Evolutionary conservation across 2,797 vertebrate genomes (phyloP).

Genomic region (Spinus olivaceus): DNA sequence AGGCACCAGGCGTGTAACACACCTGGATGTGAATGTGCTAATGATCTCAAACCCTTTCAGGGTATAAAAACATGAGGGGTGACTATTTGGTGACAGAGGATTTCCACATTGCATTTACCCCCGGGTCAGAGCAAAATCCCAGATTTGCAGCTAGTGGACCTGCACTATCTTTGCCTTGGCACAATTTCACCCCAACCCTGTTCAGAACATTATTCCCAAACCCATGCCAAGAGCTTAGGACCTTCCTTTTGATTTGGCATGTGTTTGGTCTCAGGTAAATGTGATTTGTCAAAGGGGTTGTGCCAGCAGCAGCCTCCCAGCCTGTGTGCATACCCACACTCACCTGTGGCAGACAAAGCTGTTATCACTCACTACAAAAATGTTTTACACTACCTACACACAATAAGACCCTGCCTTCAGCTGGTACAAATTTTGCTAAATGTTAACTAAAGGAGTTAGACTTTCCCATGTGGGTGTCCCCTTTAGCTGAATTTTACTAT

Average conservation of each 20-base stretch:
- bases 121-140: background rate
- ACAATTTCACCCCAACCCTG: rapidly evolving
- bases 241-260: background rate
- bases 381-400: background rate
- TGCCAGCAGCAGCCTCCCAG: background rate
- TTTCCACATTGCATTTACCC: background rate
- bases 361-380: background rate
- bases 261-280: background rate
- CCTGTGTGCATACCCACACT: background rate
- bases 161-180: background rate
- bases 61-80: background rate
- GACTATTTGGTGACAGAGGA: background rate
- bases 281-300: background rate
- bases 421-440: background rate
- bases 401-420: background rate
- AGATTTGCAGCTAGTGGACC: background rate
- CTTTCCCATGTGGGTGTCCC: background rate
- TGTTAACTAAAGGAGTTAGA: background rate
- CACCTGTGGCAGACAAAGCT: background rate
- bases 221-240: background rate
- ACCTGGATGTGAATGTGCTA: background rate
- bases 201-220: background rate
- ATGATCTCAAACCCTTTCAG: background rate
- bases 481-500: background rate
- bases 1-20: background rate